Evolutionary conservation across 1,140 invertebrate genomes (phyloP).

Genomic region (Trichonephila clavipes): DNA sequence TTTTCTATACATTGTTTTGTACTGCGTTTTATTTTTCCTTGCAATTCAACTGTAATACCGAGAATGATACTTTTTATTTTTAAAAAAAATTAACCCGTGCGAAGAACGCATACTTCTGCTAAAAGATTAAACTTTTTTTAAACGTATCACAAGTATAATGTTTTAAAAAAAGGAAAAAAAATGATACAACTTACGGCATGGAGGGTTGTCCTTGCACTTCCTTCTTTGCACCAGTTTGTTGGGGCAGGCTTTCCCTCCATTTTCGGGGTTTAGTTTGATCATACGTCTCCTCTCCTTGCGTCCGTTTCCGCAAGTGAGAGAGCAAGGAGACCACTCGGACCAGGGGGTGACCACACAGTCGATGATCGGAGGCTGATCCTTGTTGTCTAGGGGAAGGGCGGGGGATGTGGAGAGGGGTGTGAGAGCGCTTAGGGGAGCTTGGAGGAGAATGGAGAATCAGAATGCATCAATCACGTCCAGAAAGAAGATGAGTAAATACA

Average conservation of each 20-base stretch:
- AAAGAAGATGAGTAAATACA: too few species aligned
- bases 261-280: conserved; percentile 84
- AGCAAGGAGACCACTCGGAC: conserved; percentile 89
- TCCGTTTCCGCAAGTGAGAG: conserved; percentile 86
- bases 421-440: conserved; percentile 70
- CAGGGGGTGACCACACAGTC: conserved; percentile 87
- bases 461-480: too few species aligned
- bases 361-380: conserved; percentile 75
- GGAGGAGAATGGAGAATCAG: background rate
- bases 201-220: conserved; percentile 80
- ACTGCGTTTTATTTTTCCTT: too few species aligned
- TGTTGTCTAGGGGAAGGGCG: conserved; percentile 53
- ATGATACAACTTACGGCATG: conserved; percentile 79
- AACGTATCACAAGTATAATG: background rate
- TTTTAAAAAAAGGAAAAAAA: too few species aligned
- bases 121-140: too few species aligned
- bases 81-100: too few species aligned
- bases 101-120: too few species aligned
- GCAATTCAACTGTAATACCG: too few species aligned
- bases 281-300: conserved; percentile 79
- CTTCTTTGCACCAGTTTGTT: conserved; percentile 81
- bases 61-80: too few species aligned
- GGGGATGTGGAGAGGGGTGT: conserved; percentile 62
- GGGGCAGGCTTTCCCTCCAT: conserved; percentile 87
- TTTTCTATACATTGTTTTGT: too few species aligned